Evolutionary conservation across 2,797 vertebrate species (phyloP).

Genomic region (Sternarchorhynchus goeldii): DNA sequence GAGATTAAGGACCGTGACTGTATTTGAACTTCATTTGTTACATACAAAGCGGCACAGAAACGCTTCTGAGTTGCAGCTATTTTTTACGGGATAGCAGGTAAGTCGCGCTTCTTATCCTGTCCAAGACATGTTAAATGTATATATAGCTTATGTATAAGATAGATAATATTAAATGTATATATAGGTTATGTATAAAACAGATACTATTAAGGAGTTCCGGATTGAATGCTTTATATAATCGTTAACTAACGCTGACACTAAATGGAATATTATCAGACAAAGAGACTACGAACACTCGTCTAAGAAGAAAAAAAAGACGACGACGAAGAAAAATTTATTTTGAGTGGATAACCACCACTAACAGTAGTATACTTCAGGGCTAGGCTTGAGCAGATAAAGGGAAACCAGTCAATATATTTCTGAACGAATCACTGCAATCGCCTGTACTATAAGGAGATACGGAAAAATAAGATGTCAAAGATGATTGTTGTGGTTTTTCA

Average conservation of each 20-base stretch:
- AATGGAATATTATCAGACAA: not conserved
- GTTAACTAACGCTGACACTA: not conserved
- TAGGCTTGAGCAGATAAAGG: not conserved
- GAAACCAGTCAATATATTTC: not conserved
- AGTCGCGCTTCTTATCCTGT: constrained; percentile 26
- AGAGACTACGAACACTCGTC: not conserved
- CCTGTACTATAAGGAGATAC: not conserved
- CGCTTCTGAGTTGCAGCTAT: constrained; percentile 48
- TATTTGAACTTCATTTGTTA: constrained; percentile 30
- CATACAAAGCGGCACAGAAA: constrained; percentile 30
- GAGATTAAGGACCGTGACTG: constrained; percentile 40
- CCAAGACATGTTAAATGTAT: not conserved
- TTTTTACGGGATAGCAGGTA: constrained; percentile 56
- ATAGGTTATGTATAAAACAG: not conserved
- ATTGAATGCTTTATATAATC: not conserved
- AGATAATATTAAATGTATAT: not conserved
- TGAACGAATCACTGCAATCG: not conserved
- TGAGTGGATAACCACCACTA: not conserved
- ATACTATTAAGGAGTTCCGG: too few species aligned
- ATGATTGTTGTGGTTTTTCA: not conserved
- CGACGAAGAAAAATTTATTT: too few species aligned
- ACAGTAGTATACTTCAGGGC: not conserved
- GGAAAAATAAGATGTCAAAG: not conserved
- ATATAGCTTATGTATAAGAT: not conserved
- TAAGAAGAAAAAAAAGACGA: not conserved